These are phyloP conservation scores for Bombyx huttoni DNA, from an alignment of 2,888 invertebrate species.

Conservation along the genomic window DNA sequence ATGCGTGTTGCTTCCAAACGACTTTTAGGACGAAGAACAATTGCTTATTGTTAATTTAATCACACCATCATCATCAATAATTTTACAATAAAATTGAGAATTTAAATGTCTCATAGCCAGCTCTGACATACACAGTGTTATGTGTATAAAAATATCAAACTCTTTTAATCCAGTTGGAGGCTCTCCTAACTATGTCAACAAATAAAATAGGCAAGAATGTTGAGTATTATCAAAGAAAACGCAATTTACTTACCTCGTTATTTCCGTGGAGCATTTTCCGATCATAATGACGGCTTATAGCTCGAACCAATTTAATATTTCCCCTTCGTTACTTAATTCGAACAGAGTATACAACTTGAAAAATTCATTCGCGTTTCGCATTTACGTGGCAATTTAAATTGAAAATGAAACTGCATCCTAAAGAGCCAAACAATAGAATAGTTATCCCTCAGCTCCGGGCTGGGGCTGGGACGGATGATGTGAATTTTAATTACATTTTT, in stretches of 20 bases:
- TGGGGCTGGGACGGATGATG: constrained; percentile 37
- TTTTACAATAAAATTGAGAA: too few relatives aligned
- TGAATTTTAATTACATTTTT: constrained; percentile 69
- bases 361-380: constrained; percentile 14
- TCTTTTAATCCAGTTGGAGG: too few relatives aligned
- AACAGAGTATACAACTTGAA: constrained; percentile 2
- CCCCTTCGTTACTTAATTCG: constrained; percentile 1
- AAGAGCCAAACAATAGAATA: constrained; percentile 43
- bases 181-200: too few relatives aligned
- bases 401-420: constrained; percentile 21
- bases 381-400: constrained; percentile 18
- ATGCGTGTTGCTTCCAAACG: too few relatives aligned
- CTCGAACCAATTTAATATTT: constrained; percentile 5
- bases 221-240: constrained; percentile 20
- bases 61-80: too few relatives aligned
- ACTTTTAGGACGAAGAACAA: too few relatives aligned
- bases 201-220: constrained; percentile 11
- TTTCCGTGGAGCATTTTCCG: constrained; percentile 20
- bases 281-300: constrained; percentile 19
- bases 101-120: too few relatives aligned
- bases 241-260: constrained; percentile 27
- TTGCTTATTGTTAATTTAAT: too few relatives aligned
- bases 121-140: too few relatives aligned
- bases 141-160: too few relatives aligned
- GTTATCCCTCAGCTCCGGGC: constrained; percentile 37